phyloP scores from a whole-genome alignment of 30 jellyfish, hydroid and myxozoan genomes.

The Catostylus mosaicus region DNA sequence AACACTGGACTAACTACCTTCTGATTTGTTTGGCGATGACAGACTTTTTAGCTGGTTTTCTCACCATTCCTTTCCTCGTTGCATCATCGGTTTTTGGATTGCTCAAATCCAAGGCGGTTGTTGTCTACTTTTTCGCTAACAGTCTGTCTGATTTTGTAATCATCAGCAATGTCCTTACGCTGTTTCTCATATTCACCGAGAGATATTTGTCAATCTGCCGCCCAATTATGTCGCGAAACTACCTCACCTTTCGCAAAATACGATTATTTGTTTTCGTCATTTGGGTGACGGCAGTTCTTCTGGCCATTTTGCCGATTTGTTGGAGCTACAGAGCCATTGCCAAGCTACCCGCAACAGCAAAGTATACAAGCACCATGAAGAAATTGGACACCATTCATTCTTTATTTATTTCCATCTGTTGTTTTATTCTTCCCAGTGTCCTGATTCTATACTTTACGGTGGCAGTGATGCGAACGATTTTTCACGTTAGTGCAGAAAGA shows the following conservation, averaged over 20 bases:
- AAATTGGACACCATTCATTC: constrained; percentile 13
- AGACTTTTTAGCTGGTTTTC: constrained; percentile 50
- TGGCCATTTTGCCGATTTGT: constrained; percentile 24
- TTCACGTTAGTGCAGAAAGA: constrained; percentile 28
- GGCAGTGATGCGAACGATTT: constrained; percentile 27
- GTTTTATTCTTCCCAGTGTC: constrained; percentile 39
- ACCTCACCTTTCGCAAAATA: constrained; percentile 12
- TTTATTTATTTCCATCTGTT: constrained; percentile 31
- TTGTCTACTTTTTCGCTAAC: constrained; percentile 25
- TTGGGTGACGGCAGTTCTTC: constrained; percentile 17
- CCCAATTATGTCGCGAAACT: constrained; percentile 19
- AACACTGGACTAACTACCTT: constrained; percentile 37
- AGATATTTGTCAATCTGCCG: constrained; percentile 42
- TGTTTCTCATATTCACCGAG: constrained; percentile 41
- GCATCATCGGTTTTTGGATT: constrained; percentile 28
- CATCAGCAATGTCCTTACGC: constrained; percentile 35
- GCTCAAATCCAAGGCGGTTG: background rate
- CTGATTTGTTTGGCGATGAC: constrained; percentile 50
- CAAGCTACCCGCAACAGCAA: background rate
- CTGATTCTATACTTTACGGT: constrained; percentile 27
- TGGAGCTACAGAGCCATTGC: constrained; percentile 44
- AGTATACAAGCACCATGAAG: constrained; percentile 1
- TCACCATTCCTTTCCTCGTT: constrained; percentile 45
- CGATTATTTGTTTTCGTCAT: constrained; percentile 1
- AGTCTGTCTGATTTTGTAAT: constrained; percentile 34